Percentiles rank a stretch among this genome's conserved stretches.
phyloP scores from a whole-genome alignment of 2,797 vertebrate genomes.

The Spheniscus humboldti region DNA sequence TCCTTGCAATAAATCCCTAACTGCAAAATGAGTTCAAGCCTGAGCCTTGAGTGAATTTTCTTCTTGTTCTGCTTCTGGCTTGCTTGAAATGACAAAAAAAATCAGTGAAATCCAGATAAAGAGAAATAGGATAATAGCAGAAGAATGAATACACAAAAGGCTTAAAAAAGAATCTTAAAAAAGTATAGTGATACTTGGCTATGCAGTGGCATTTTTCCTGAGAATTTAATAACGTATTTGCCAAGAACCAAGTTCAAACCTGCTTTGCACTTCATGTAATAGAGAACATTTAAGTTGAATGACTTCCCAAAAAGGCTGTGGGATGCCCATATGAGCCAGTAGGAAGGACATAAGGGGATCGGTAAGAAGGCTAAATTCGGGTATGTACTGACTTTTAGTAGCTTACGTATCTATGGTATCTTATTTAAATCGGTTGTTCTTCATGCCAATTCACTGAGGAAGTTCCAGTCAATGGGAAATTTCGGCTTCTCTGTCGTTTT shows the following conservation, averaged over 20 bases:
- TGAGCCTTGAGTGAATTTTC: not conserved
- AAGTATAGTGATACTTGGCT: not conserved
- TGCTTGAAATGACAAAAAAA: not conserved
- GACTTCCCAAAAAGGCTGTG: not conserved
- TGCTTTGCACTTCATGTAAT: not conserved
- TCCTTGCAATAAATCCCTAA: conserved; percentile 2
- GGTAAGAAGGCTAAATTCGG: not conserved
- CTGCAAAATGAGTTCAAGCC: conserved; percentile 13
- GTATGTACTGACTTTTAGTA: not conserved
- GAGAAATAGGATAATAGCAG: not conserved
- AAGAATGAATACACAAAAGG: not conserved
- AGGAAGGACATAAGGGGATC: not conserved
- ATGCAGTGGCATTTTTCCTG: not conserved
- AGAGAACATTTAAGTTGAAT: not conserved
- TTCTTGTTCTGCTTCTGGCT: not conserved
- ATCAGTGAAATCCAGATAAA: not conserved
- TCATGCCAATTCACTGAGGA: not conserved
- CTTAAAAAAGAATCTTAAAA: not conserved
- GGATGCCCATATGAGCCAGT: not conserved
- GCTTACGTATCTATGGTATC: not conserved
- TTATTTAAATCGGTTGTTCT: not conserved
- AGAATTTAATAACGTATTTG: not conserved
- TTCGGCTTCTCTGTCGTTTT: not conserved
- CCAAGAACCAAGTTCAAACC: not conserved
- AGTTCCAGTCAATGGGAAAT: not conserved